These are phyloP conservation scores for Peromyscus maniculatus DNA, from an alignment of 2,113 vertebrate species.

Conservation along the genomic window DNA sequence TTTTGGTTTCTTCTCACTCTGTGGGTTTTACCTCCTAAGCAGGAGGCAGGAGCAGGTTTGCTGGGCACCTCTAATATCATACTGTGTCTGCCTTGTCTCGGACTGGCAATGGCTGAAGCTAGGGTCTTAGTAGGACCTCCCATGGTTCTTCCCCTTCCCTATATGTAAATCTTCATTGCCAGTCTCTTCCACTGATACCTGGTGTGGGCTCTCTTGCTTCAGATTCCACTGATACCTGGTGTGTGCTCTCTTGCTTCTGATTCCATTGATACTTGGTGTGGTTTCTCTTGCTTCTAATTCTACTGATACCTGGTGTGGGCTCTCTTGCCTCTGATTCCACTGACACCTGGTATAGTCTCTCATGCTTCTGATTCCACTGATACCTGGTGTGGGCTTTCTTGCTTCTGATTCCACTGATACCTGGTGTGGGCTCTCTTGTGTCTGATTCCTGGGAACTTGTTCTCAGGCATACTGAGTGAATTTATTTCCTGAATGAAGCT, in stretches of 20 bases:
- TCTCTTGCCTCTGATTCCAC: neutral
- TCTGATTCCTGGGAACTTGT: neutral
- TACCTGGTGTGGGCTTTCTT: neutral
- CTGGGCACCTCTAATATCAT: neutral
- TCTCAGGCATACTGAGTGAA: neutral
- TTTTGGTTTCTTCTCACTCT: neutral
- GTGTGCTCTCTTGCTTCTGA: neutral
- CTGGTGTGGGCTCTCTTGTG: neutral
- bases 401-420: neutral
- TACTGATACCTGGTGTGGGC: neutral
- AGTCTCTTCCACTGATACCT: neutral
- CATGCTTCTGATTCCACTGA: neutral
- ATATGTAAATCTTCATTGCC: too few species aligned
- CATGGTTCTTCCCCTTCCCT: neutral
- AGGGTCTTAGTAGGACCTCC: neutral
- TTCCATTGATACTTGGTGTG: neutral
- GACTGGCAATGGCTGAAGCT: neutral
- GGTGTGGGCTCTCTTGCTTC: neutral
- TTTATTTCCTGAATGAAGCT: neutral
- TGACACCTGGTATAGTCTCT: neutral
- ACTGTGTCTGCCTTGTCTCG: neutral
- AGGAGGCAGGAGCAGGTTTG: neutral
- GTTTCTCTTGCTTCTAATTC: neutral
- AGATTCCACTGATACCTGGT: neutral
- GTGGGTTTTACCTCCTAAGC: neutral